Evolutionary conservation across 2,797 vertebrate species (phyloP).

Genomic region (Danionella dracula): DNA sequence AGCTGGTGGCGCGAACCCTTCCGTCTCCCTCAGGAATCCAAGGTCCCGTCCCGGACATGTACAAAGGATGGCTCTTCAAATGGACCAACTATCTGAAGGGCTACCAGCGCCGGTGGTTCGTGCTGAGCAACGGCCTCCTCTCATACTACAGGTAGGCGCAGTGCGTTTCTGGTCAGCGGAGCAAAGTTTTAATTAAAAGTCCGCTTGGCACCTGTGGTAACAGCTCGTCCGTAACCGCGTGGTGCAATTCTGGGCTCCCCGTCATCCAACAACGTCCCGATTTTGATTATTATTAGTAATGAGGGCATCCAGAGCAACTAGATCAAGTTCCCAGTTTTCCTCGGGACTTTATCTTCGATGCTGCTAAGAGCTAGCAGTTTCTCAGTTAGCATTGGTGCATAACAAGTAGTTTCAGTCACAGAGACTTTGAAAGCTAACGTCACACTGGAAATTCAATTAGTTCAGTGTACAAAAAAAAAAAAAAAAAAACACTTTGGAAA

Average conservation of each 20-base stretch:
- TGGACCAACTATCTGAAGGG: constrained; percentile 97
- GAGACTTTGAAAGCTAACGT: too few species aligned
- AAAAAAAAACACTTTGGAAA: too few species aligned
- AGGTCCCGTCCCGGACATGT: constrained; percentile 62
- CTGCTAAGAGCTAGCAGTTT: too few species aligned
- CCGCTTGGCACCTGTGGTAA: not conserved
- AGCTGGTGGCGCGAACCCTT: constrained; percentile 62
- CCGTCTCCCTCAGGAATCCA: constrained; percentile 62
- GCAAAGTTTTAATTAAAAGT: not conserved
- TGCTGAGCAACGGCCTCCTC: constrained; percentile 75
- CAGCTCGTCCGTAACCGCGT: not conserved
- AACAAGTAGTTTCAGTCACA: too few species aligned
- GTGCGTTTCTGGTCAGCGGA: not conserved
- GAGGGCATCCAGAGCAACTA: constrained; percentile 8
- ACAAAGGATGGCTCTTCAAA: constrained; percentile 90
- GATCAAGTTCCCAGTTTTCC: constrained; percentile 11
- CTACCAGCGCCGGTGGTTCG: constrained; percentile 85
- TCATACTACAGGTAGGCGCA: constrained; percentile 70
- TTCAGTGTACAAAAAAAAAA: too few species aligned
- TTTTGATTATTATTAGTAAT: constrained; percentile 1
- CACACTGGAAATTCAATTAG: too few species aligned
- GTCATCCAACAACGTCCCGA: not conserved
- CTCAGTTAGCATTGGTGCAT: too few species aligned
- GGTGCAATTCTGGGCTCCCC: not conserved
- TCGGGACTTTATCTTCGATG: too few species aligned